Conservation (phyloP, 2,888 invertebrate genomes). For the Brenthis hecate region DNA sequence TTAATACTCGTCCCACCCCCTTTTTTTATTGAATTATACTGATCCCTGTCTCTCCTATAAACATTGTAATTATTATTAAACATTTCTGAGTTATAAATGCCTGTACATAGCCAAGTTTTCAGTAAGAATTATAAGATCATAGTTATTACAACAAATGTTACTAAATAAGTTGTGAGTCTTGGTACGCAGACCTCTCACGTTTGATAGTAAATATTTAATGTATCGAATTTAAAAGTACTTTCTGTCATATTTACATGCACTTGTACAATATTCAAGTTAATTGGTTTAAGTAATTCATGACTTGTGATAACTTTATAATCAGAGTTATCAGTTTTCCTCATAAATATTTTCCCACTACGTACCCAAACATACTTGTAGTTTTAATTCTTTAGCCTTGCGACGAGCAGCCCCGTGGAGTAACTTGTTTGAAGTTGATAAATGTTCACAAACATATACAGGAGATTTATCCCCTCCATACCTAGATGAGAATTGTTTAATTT, state of each 20-base stretch:
- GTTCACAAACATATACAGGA: not conserved
- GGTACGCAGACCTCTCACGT: not conserved
- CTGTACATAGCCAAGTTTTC: too few species aligned
- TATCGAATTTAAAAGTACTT: too few species aligned
- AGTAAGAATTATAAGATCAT: not conserved
- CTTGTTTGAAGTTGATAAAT: not conserved
- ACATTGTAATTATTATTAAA: too few species aligned
- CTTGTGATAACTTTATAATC: not conserved
- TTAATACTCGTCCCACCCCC: not conserved
- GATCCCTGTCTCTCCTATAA: too few species aligned
- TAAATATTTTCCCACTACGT: not conserved
- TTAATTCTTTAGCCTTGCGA: not conserved
- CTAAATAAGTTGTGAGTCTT: not conserved
- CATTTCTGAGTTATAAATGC: too few species aligned
- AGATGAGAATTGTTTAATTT: too few species aligned
- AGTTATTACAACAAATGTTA: slow-evolving; percentile 1
- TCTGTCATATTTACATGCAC: too few species aligned
- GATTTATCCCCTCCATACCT: too few species aligned
- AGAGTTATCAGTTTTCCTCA: not conserved
- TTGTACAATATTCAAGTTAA: too few species aligned
- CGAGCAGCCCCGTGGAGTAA: not conserved
- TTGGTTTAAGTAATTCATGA: not conserved
- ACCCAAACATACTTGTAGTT: not conserved
- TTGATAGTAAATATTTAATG: not conserved
- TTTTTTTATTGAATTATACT: too few species aligned